Base-by-base conservation (phyloP, 2,113 vertebrate genomes). In the Bos taurus region DNA sequence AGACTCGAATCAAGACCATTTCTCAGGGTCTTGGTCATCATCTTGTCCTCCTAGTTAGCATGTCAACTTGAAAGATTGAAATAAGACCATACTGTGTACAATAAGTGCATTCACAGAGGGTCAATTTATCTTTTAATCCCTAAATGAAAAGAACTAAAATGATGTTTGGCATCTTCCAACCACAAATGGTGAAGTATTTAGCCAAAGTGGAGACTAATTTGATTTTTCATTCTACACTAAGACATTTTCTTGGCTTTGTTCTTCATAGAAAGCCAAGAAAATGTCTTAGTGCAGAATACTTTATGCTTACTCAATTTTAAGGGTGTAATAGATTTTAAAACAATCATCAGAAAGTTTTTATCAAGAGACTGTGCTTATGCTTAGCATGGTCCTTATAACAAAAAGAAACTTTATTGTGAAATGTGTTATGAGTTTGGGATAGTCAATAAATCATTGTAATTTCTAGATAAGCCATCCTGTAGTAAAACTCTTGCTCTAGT, bases 171-270 rank as follows among this genome's bases (percentile, higher is more conserved):
- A 88, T 98, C 93, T 91, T 97, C 86, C 89, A 97, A 89, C 93
- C 95, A 96, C 96, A 97, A 97, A 97, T 60, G 93, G 95, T 91
- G 71, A 94, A 97, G 71, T 87, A 94, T 93, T 98, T 96, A 97
- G 93, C 85, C 93, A 97, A 97, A 97, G 96, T 97, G 87, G 89
- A 97, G 97, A 96, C 67, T 97, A 97, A 98, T 97, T 97, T 97
- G 93, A 97, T 97, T 98, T 98, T 97, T 97, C 95, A 77, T 43
- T 77, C 40, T 77, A 77, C 23, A 43, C 40, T 43, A 77, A 77
- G 71, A 77, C 71, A 43, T 43, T 77, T 77, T 77, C 71, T 77
- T 77, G 71, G 71, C 71, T 77, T 77, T 43, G 40, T 71, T 71
- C 64, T 74, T 40, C 71, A 74, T 11, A 71, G 86, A 93, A 97